Evolutionary conservation across 2,113 vertebrate genomes (phyloP).

Genomic region (Edolisoma coerulescens): DNA sequence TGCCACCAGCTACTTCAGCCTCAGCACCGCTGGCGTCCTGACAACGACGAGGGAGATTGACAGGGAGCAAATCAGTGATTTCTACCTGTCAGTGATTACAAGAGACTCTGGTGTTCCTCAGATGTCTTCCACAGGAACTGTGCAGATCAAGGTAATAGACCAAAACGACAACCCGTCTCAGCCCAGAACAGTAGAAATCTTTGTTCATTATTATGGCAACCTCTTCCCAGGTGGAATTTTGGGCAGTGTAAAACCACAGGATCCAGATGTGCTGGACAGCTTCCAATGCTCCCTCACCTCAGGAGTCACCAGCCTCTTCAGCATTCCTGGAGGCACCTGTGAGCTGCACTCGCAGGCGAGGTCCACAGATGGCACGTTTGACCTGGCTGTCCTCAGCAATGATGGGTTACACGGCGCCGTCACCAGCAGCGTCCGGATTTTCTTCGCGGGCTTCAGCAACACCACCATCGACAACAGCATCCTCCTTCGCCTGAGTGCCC

Average conservation of each 20-base stretch:
- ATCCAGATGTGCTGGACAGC: slow-evolving; percentile 88
- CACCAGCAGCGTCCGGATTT: slow-evolving; percentile 82
- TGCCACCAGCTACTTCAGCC: slow-evolving; percentile 87
- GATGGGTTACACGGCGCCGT: slow-evolving; percentile 87
- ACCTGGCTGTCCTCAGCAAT: slow-evolving; percentile 83
- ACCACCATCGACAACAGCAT: slow-evolving; percentile 93
- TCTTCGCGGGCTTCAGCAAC: slow-evolving; percentile 87
- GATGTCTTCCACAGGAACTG: slow-evolving; percentile 95
- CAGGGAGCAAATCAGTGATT: slow-evolving; percentile 90
- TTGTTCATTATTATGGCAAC: slow-evolving; percentile 91
- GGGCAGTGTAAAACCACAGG: slow-evolving; percentile 88
- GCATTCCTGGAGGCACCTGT: slow-evolving; percentile 83
- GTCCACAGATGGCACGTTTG: slow-evolving; percentile 88
- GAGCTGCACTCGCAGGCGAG: slow-evolving; percentile 85
- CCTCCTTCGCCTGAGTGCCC: slow-evolving; percentile 82
- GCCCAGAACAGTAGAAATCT: slow-evolving; percentile 88
- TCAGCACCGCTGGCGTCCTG: slow-evolving; percentile 84
- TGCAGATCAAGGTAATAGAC: slow-evolving; percentile 87
- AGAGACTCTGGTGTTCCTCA: slow-evolving; percentile 92
- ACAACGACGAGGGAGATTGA: slow-evolving; percentile 91
- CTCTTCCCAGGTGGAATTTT: slow-evolving; percentile 90
- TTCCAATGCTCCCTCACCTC: slow-evolving; percentile 92
- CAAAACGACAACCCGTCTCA: slow-evolving; percentile 96
- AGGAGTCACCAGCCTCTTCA: slow-evolving; percentile 86
- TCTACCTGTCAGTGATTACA: slow-evolving; percentile 88